Evolutionary conservation across 2,113 vertebrate genomes (phyloP), one percentile per base, ranked within the genome.

Genomic region (Periophthalmodon schlosseri): DNA sequence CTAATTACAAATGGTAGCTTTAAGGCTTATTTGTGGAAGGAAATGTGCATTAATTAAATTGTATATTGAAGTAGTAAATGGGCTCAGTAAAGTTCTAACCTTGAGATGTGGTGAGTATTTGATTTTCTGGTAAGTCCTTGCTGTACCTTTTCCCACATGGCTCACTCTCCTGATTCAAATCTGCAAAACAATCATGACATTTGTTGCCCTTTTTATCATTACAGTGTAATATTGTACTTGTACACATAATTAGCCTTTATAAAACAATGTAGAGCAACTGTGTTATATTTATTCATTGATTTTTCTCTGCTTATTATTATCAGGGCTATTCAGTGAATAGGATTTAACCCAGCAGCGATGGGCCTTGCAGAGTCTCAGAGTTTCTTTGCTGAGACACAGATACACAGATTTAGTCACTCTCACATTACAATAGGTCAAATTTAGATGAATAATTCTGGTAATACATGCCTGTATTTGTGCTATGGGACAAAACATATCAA

Each of bases 121-220:
- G 50, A 18, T 68, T 18, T 20, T 21, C 11, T 65, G 72, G 16
- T 18, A 36, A 5, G 36, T 70, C 60, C 68, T 12, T 13, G 52
- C 9, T 28, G 60, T 39, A 20, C 8, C 7, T 2, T 12, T n/a
- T 28, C 11, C 5, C 33, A 12, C 12, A 56, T 47, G 65, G 1
- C 46, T 16, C 8, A 9, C 8, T 47, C 44, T 69, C 70, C 33
- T 58, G n/a, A 5, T 74, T 67, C 12, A 87, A 73, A n/a, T 90
- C 84, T 89, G 80, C 15, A 36, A 39, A 61, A 21, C 12, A 20
- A 63, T n/a, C 2, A 9, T 13, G 36, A 61, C 5, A 34, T 34
- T 34, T 63, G 0, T 34, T 34, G 5, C 1, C 36, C 23, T 13
- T 4, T 65, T 33, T 24, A 0, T 12, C 28, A 28, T 24, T 15